A percentile compares a stretch with the other conserved stretches of the same genome.
Evolutionary conservation across 2,797 vertebrate genomes (phyloP).

Genomic region (Lindbergichthys nudifrons): DNA sequence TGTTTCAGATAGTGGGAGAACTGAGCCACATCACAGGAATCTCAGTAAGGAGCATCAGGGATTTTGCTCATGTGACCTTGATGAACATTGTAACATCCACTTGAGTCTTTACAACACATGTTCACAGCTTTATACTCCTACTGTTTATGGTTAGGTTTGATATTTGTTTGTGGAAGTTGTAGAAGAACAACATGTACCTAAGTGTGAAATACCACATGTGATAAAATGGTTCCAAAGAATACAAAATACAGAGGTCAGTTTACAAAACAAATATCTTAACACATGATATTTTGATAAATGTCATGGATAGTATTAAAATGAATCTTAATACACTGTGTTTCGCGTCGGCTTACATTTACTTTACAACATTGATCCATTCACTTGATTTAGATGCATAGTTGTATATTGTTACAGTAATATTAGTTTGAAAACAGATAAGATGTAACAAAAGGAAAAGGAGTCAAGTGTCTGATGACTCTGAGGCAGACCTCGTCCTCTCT

Average conservation of each 20-base stretch:
- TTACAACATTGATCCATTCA: constrained; percentile 5
- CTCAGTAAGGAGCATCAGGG: constrained; percentile 85
- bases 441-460: neutral
- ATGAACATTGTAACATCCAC: constrained; percentile 72
- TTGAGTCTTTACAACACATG: neutral
- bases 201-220: neutral
- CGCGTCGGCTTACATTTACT: neutral
- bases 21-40: constrained; percentile 92
- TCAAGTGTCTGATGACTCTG: neutral
- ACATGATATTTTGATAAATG: neutral
- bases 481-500: neutral
- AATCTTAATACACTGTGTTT: neutral
- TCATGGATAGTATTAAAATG: neutral
- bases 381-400: constrained; percentile 10
- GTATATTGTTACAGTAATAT: constrained; percentile 9
- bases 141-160: neutral
- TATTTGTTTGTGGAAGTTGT: neutral
- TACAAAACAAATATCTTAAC: neutral
- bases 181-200: neutral
- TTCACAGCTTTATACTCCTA: neutral
- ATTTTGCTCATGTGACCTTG: constrained; percentile 86
- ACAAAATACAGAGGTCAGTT: neutral
- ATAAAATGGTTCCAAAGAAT: neutral
- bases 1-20: constrained; percentile 87
- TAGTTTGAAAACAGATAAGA: neutral